Conservation (phyloP, 1,140 invertebrate species). For the Tenebrio molitor region DNA sequence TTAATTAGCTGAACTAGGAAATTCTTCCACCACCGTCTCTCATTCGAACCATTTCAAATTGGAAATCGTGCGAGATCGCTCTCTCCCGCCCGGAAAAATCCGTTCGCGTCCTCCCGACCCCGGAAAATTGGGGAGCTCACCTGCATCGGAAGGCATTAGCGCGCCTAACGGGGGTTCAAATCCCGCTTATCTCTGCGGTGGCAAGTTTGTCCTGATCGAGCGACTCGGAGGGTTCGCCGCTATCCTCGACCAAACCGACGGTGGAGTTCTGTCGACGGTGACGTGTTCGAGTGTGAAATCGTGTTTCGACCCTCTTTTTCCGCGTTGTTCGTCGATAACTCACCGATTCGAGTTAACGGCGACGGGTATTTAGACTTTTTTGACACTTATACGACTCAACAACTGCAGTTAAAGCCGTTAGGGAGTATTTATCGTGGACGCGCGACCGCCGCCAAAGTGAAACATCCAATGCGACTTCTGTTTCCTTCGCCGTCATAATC, state of each 20-base stretch:
- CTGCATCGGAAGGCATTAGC: constrained; percentile 7
- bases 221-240: not conserved
- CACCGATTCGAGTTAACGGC: not conserved
- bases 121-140: not conserved
- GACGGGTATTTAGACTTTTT: not conserved
- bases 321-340: not conserved
- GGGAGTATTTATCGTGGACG: too few species aligned
- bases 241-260: not conserved
- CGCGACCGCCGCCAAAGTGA: too few species aligned
- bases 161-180: not conserved
- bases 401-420: not conserved
- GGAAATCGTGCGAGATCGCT: too few species aligned
- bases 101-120: not conserved
- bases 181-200: constrained; percentile 14
- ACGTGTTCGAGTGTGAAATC: not conserved
- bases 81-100: not conserved
- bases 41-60: too few species aligned
- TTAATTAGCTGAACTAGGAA: too few species aligned
- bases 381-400: not conserved
- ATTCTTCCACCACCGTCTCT: too few species aligned
- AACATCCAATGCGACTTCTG: not conserved
- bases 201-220: constrained; percentile 11
- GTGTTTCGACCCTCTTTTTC: too few species aligned
- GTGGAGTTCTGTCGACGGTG: not conserved
- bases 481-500: constrained; percentile 3